Evolutionary conservation across 2,797 vertebrate genomes (phyloP), one percentile per base, ranked within the genome.

Genomic region (Coccyzus lansbergi): DNA sequence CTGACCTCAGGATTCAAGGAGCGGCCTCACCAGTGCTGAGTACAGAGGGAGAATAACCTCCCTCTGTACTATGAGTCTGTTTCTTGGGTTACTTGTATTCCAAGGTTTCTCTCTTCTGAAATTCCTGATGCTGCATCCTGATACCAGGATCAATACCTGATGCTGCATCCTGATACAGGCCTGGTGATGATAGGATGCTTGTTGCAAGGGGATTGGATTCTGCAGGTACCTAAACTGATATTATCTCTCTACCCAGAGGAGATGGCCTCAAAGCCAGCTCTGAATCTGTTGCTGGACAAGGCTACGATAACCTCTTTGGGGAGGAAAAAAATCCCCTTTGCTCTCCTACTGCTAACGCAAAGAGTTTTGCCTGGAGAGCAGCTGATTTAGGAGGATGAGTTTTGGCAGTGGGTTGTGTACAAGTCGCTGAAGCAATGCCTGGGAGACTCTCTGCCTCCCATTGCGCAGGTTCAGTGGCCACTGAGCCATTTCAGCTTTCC

Each of bases 181-280:
- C 65, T 86, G 29, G 13, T 12, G 29, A 4, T 25, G 55, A 14
- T n/a, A 11, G 0, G 0, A 42, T 40, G 38, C 25, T 90, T 0
- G 0, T 36, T 48, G 38, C 42, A 33, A 64, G 44, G 40, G 34
- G 24, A 34, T 34, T 78, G 36, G 17, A 21, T 92, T 74, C 42
- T 83, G 12, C 4, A 14, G 19, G 28, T 59, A 4, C 22, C 14
- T 28, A 12, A 74, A 36, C 12, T 31, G 48, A 21, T 62, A 24
- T 56, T 49, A 31, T 49, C 65, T 48, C 48, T 53, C 24, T 40
- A 46, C 15, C 36, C 19, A 28, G 10, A 6, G 46, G 22, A 15
- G n/a, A 48, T 19, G 7, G 33, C 77, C 68, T 65, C n/a, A 38
- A 33, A 49, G 75, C 44, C 31, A 48, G 19, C 53, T 78, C 62